Evolutionary conservation across 2,113 vertebrate species (phyloP), one percentile per base, ranked within the genome.

Genomic region (Arvicanthis niloticus): DNA sequence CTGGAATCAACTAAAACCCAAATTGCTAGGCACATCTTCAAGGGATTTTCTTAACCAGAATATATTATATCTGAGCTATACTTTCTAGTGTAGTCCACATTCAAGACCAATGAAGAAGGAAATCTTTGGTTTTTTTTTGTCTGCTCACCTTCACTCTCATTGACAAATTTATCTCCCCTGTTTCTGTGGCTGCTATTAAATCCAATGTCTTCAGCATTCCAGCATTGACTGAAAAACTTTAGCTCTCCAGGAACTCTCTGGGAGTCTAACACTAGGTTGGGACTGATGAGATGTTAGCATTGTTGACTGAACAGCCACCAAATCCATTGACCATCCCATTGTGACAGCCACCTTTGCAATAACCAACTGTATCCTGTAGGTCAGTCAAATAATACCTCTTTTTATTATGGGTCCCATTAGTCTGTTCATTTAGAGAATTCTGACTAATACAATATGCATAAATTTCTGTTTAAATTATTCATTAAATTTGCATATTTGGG

Each of bases 401-500:
- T 56, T 53, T 22, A 81, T 58, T 56, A n/a, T 81, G 34, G n/a
- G 72, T 42, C 9, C 21, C 1, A 56, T n/a, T 53, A 56, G 78
- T n/a, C 5, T 56, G 51, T n/a, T 81, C 34, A n/a, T 22, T 81
- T 56, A 56, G 31, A 80, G 77, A 73, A 73, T 56, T 51, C 77
- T 53, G 51, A 80, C 77, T 37, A 80, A 80, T 12, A 56, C 2
- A 22, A 80, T 73, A 80, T 37, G 2, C 1, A 56, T 56, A 91
- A 88, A 19, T n/a, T 19, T 29, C 53, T 80, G 60, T 78, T 90
- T 92, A 80, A 75, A 65, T n/a, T 65, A n/a, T 37, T 82, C n/a
- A 21, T 93, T 91, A 94, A 84, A 94, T 95, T 78, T 96, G 88
- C 45, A 82, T 53, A 92, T 90, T 40, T 72, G 67, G n/a, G 37